Percentiles rank a stretch among this genome's conserved stretches.
Conservation (phyloP, 1,140 invertebrate species). For the Conopomorpha cramerella region DNA sequence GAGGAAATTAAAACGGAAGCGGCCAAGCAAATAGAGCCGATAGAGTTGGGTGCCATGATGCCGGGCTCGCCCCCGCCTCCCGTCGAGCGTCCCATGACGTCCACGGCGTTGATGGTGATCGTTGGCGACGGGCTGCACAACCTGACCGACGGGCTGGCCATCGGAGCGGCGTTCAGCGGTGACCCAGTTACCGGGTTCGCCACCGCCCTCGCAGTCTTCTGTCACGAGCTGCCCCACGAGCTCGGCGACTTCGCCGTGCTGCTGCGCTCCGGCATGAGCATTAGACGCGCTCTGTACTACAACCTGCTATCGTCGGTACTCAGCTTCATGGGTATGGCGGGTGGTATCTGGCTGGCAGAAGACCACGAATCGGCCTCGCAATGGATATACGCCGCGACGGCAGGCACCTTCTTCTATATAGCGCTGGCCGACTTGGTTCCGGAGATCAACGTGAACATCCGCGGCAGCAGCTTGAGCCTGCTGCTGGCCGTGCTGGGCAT, state of each 20-base stretch:
- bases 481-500: slow-evolving; percentile 67
- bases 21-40: slow-evolving; percentile 37
- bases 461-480: slow-evolving; percentile 38
- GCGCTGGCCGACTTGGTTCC: slow-evolving; percentile 80
- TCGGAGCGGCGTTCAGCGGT: slow-evolving; percentile 77
- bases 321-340: slow-evolving; percentile 75
- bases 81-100: slow-evolving; percentile 55
- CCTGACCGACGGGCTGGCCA: slow-evolving; percentile 78
- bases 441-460: slow-evolving; percentile 59
- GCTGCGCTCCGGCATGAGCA: slow-evolving; percentile 74
- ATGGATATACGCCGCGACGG: slow-evolving; percentile 80
- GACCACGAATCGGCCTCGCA: slow-evolving; percentile 65
- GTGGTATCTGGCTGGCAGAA: slow-evolving; percentile 73
- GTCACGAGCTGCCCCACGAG: slow-evolving; percentile 83
- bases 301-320: slow-evolving; percentile 76
- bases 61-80: slow-evolving; percentile 53
- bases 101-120: slow-evolving; percentile 79
- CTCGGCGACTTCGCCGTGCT: slow-evolving; percentile 82
- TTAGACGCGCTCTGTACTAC: slow-evolving; percentile 72
- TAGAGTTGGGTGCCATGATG: slow-evolving; percentile 63
- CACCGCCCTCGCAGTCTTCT: slow-evolving; percentile 79
- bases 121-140: slow-evolving; percentile 82
- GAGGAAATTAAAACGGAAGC: slow-evolving; percentile 39
- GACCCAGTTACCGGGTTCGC: slow-evolving; percentile 74
- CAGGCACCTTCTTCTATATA: slow-evolving; percentile 83